Evolutionary conservation across 1,140 invertebrate species (phyloP).

Genomic region (Bombus breviceps): DNA sequence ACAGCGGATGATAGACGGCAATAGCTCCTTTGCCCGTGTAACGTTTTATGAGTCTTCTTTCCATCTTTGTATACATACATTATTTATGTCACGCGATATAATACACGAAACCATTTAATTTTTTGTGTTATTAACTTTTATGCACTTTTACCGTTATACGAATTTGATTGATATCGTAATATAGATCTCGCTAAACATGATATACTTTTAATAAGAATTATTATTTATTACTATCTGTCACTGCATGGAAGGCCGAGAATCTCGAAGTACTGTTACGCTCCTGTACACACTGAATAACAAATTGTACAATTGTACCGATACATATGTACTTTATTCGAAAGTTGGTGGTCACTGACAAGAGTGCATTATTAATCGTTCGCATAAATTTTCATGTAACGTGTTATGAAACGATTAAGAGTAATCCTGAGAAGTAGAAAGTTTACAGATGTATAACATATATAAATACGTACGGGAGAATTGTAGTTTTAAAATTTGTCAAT

Average conservation of each 20-base stretch:
- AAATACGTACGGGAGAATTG: not conserved
- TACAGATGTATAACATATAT: not conserved
- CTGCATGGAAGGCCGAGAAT: not conserved
- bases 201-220: not conserved
- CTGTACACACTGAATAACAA: not conserved
- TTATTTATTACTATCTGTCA: not conserved
- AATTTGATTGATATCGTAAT: not conserved
- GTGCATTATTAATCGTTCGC: not conserved
- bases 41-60: too few relatives aligned
- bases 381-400: conserved; percentile 3
- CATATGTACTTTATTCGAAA: not conserved
- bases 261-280: not conserved
- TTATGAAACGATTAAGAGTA: not conserved
- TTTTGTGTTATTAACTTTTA: not conserved
- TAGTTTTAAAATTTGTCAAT: not conserved
- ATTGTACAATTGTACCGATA: not conserved
- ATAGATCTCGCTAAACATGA: not conserved
- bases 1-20: too few relatives aligned
- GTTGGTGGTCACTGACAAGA: not conserved
- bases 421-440: conserved; percentile 6
- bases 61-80: not conserved
- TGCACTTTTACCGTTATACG: not conserved
- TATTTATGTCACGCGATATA: not conserved
- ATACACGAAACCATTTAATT: not conserved
- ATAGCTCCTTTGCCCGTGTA: too few relatives aligned